These are phyloP conservation scores for Pangasius sanitwongsei DNA, from an alignment of 2,797 vertebrate genomes.

Conservation along the genomic window DNA sequence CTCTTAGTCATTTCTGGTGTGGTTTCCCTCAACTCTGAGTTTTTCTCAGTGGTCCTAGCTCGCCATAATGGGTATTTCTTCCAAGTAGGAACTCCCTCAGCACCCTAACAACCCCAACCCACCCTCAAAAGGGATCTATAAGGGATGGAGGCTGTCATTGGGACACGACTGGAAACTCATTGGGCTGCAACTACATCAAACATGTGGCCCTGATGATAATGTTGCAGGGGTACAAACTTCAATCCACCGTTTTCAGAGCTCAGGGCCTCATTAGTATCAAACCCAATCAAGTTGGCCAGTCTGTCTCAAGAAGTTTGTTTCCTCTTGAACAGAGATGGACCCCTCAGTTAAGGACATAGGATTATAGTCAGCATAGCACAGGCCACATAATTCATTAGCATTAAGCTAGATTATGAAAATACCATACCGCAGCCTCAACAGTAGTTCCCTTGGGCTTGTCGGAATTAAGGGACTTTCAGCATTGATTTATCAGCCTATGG, in stretches of 20 bases:
- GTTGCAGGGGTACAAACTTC: neutral
- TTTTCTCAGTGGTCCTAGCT: neutral
- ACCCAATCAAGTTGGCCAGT: neutral
- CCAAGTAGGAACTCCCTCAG: neutral
- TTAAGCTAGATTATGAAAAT: neutral
- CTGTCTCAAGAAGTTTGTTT: constrained; percentile 1
- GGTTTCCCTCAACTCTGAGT: neutral
- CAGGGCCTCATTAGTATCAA: neutral
- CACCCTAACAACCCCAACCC: neutral
- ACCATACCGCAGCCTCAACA: neutral
- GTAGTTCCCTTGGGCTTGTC: neutral
- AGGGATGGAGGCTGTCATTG: neutral
- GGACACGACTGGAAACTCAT: neutral
- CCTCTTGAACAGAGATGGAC: neutral
- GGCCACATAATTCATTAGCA: neutral
- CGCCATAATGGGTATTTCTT: neutral
- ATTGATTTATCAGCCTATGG: neutral
- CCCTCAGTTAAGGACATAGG: neutral
- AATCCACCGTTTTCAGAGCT: neutral
- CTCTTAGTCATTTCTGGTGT: neutral
- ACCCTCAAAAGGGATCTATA: neutral
- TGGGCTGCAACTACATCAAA: neutral
- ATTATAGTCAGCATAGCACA: neutral
- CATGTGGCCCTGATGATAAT: neutral
- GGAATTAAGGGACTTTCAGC: neutral